Evolutionary conservation across 2,888 invertebrate genomes (phyloP).

Genomic region (Acrobasis repandana): DNA sequence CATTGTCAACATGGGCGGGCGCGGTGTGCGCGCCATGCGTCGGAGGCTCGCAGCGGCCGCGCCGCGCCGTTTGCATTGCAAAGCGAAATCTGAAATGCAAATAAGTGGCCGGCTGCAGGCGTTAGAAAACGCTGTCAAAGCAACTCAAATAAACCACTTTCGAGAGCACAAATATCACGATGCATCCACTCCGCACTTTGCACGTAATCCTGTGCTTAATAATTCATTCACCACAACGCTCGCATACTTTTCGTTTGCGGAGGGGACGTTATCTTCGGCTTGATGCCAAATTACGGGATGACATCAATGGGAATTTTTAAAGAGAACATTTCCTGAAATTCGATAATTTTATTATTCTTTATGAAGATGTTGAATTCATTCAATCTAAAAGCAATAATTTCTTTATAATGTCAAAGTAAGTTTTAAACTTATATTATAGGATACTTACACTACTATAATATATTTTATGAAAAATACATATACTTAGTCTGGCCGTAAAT

Average conservation of each 20-base stretch:
- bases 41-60: constrained; percentile 11
- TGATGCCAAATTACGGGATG: not conserved
- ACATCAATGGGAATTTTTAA: not conserved
- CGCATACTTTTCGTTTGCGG: not conserved
- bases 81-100: constrained; percentile 19
- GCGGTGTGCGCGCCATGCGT: not conserved
- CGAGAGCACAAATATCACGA: constrained; percentile 9
- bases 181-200: constrained; percentile 7
- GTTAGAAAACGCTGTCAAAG: constrained; percentile 12
- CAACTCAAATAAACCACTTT: constrained; percentile 19
- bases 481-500: too few relatives aligned
- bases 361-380: too few relatives aligned
- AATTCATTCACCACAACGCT: constrained; percentile 1
- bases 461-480: too few relatives aligned
- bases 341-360: too few relatives aligned
- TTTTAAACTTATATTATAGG: too few relatives aligned
- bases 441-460: too few relatives aligned
- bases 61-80: constrained; percentile 26
- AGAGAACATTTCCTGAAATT: too few relatives aligned
- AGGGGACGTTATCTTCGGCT: not conserved
- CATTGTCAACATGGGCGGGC: not conserved
- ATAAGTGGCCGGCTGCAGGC: constrained; percentile 17
- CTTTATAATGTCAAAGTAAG: too few relatives aligned
- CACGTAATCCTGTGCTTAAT: constrained; percentile 5
- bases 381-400: too few relatives aligned